Evolutionary conservation across 2,888 invertebrate genomes (phyloP).

Genomic region (Bembecia ichneumoniformis): DNA sequence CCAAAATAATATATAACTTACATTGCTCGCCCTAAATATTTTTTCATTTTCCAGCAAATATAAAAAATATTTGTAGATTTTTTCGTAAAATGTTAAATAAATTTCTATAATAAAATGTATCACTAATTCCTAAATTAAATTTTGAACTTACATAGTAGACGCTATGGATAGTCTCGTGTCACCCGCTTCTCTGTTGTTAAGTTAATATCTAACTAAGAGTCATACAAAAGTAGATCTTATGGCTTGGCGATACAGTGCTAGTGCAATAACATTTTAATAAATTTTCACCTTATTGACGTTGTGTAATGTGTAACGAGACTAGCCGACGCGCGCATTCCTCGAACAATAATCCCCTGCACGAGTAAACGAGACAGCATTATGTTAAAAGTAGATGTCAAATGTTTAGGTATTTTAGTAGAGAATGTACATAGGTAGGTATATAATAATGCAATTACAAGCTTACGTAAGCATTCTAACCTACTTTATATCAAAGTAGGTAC

Average conservation of each 20-base stretch:
- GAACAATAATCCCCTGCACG: constrained; percentile 58
- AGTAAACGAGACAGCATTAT: constrained; percentile 53
- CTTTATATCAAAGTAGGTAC: constrained; percentile 30
- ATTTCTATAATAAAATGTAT: constrained; percentile 6
- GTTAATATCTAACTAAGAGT: constrained; percentile 11
- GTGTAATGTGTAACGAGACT: constrained; percentile 55
- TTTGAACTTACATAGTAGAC: constrained; percentile 67
- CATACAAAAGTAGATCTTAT: constrained; percentile 34
- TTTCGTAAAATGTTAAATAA: background rate
- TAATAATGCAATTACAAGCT: constrained; percentile 62
- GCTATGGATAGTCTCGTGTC: constrained; percentile 60
- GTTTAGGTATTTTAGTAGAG: constrained; percentile 69
- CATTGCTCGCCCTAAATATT: too few species aligned
- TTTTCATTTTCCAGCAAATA: too few species aligned
- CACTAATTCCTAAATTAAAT: constrained; percentile 42
- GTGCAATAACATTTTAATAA: background rate
- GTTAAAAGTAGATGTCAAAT: constrained; percentile 69
- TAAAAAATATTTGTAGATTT: too few species aligned
- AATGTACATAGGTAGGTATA: constrained; percentile 63
- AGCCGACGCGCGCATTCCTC: constrained; percentile 69
- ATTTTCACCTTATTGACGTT: constrained; percentile 25
- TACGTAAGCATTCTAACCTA: constrained; percentile 63
- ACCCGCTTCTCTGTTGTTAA: constrained; percentile 20
- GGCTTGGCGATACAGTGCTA: background rate
- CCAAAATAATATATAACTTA: constrained; percentile 22